Evolutionary conservation across 1,140 invertebrate species (phyloP).

Genomic region (Macrostomum lignano): DNA sequence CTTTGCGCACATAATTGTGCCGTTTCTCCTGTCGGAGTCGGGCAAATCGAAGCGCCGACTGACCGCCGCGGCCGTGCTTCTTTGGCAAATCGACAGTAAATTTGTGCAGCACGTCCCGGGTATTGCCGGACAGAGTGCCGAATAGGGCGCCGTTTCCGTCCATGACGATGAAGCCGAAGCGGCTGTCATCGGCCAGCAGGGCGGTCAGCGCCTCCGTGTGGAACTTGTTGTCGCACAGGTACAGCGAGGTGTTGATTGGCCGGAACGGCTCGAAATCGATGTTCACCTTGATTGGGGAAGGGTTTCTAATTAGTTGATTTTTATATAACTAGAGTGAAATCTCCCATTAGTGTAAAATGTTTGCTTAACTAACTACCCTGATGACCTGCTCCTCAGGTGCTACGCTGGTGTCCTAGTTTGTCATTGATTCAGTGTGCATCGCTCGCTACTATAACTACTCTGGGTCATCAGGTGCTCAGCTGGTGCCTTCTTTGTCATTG

Average conservation of each 20-base stretch:
- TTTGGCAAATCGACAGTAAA: constrained; percentile 97
- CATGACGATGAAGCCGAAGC: constrained; percentile 99
- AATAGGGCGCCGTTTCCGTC: constrained; percentile 97
- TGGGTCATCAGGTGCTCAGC: no score
- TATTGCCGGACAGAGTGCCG: constrained; percentile 78
- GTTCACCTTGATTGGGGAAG: no score
- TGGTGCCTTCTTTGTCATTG: no score
- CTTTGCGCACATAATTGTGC: constrained; percentile 96
- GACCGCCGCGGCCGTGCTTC: constrained; percentile 95
- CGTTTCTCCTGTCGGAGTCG: constrained; percentile 95
- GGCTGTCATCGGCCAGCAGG: constrained; percentile 85
- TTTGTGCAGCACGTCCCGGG: constrained; percentile 76
- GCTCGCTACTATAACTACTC: no score
- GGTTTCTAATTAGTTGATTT: no score
- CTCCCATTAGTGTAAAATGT: no score
- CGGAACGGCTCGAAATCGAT: constrained; percentile 99
- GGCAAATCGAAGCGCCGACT: constrained; percentile 93
- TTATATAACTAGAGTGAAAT: no score
- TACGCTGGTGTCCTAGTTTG: no score
- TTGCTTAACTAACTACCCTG: no score
- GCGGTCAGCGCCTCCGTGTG: constrained; percentile 57
- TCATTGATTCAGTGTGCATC: no score
- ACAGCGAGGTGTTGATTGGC: constrained; percentile 94
- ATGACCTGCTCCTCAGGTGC: no score
- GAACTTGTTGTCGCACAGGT: constrained; percentile 92